Evolutionary conservation across 2,113 vertebrate genomes (phyloP), one percentile per base, ranked within the genome.

Genomic region (Centrocercus urophasianus): DNA sequence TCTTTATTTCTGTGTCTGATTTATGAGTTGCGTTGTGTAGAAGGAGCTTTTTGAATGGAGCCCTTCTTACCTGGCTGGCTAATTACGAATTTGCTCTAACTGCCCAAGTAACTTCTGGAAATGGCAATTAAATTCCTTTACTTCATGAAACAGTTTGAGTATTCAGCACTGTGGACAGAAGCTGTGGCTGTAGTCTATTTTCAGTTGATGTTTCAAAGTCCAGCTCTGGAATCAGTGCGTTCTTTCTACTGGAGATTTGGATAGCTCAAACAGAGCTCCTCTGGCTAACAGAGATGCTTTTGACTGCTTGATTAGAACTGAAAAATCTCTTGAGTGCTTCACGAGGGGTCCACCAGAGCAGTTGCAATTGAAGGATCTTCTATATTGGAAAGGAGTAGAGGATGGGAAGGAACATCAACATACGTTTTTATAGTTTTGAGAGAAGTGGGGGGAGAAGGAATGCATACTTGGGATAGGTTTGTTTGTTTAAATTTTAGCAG

Each of bases 131-230:
- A 92, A 93, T 93, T 95, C 76, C 91, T 93, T 86, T 67, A 36
- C 91, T 89, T 83, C 34, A 16, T 56, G 40, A 54, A 95, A 95
- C 89, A 93, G 79, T 91, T 93, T 67, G 7, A 69, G 80, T 83
- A 91, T 95, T 97, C 94, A 96, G 95, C 96, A 95, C 95, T 95
- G 94, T 89, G 94, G 95, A 94, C 96, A 96, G 94, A 85, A 96
- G 86, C 93, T 91, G 89, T 50, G 69, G 59, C 89, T 93, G 89
- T 83, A 8, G 64, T 95, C 20, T 71, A 25, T 69, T 93, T 67
- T 71, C 87, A 83, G 87, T 6, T 59, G 61, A 18, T 71, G 91
- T 66, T 93, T 91, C 74, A 74, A 89, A 88, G 71, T 93, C 91
- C 91, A 82, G 42, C 32, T 36, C 80, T 90, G 91, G 93, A 94